Base-by-base conservation (phyloP, 2,797 vertebrate genomes). In the Siniperca obscura region DNA sequence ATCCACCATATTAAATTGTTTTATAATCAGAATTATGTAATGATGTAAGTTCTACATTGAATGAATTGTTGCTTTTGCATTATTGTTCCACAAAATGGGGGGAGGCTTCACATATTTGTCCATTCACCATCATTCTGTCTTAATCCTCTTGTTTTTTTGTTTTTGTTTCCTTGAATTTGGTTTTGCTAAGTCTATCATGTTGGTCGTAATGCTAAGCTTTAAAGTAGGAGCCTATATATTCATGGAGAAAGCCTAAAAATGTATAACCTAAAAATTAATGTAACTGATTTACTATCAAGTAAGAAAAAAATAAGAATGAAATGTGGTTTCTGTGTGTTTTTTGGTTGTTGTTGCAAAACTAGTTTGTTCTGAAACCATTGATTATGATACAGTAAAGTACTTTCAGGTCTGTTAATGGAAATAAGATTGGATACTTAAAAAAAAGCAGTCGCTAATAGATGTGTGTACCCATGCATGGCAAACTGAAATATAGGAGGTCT, bases 141-240 rank as follows among this genome's bases (percentile, higher is more conserved):
- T 92, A 91, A 90, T 94, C 86, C 90, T 90, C 53, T 88, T 80
- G 50, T 74, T 65, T 82, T 60, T 72, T 79, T 75, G 75, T 70
- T 52, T 79, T 78, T 61, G 25, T 25, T 19, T 2, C 48, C 80
- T 90, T 70, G 36, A 88, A 90, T 93, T 89, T 89, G 82, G 81
- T 94, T 94, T 92, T 85, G 88, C 90, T 91, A 87, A 92, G 87
- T 90, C 86, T 91, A 74, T 93, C 92, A 93, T 93, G 90, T 94
- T 88, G 90, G 92, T 92, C 87, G 85, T 95, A 95, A 96, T 93
- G 96, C 96, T 96, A 96, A 96, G 96, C 96, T 97, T 96, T 96
- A 96, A 95, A 87, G 93, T 96, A 96, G 96, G 95, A 95, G 94
- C 95, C 96, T 96, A 94, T 96, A 95, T 96, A 96, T 96, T 95